Conservation (phyloP, 2,888 invertebrate genomes). For the Steinernema hermaphroditum region DNA sequence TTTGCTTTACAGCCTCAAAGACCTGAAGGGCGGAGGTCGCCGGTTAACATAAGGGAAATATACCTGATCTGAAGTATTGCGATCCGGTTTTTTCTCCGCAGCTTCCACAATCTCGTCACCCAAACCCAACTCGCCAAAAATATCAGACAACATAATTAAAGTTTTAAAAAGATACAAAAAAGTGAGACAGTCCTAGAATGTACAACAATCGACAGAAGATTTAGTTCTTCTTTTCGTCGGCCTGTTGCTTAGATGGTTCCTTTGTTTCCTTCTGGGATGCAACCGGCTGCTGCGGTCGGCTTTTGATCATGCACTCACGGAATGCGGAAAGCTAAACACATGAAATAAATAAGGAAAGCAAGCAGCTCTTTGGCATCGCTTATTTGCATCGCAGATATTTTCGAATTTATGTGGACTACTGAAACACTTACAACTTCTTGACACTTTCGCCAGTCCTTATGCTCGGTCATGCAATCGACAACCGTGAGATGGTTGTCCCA, state of each 20-base stretch:
- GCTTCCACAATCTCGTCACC: background rate
- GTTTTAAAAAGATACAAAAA: background rate
- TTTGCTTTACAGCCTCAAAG: background rate
- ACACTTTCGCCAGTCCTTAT: constrained; percentile 60
- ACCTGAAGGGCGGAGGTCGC: no score
- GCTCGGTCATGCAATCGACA: constrained; percentile 60
- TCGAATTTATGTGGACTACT: background rate
- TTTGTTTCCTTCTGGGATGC: background rate
- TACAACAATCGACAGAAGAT: no score
- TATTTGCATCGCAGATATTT: background rate
- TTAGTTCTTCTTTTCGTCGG: background rate
- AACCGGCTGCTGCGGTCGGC: background rate
- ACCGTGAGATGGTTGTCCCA: constrained; percentile 57
- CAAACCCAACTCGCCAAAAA: background rate
- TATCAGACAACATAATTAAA: background rate
- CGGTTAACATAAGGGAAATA: background rate
- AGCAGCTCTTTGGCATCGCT: background rate
- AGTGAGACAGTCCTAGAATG: background rate
- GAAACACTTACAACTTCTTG: constrained; percentile 45
- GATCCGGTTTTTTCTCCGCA: background rate
- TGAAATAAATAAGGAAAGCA: background rate
- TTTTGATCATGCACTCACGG: background rate
- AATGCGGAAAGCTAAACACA: background rate
- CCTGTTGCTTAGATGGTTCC: no score
- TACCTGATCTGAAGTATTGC: background rate